Evolutionary conservation across 1,140 invertebrate species (phyloP).

Genomic region (Andrena cerasifolii): DNA sequence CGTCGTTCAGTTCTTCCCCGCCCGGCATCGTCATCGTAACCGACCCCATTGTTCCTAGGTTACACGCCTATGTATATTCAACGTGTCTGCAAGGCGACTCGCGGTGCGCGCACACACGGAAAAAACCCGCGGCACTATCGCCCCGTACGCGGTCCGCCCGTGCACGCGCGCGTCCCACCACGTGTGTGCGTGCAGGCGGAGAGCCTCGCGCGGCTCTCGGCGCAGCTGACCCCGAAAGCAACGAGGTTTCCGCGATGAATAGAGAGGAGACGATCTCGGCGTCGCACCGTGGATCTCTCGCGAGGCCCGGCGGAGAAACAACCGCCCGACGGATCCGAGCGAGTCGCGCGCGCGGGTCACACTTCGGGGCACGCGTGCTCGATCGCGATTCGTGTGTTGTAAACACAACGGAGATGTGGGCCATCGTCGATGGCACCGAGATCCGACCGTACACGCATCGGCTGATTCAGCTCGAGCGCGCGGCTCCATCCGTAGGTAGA

Average conservation of each 20-base stretch:
- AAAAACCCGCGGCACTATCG: conserved; percentile 4
- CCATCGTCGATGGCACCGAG: conserved; percentile 45
- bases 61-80: conserved; percentile 44
- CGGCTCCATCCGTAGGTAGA: conserved; percentile 2
- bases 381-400: conserved; percentile 52
- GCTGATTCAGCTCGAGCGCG: background rate
- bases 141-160: too few species aligned
- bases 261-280: background rate
- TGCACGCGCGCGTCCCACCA: conserved; percentile 31
- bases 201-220: conserved; percentile 4
- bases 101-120: background rate
- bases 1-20: conserved; percentile 3
- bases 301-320: background rate
- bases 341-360: background rate
- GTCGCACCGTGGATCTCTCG: background rate
- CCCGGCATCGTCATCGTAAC: conserved; percentile 21
- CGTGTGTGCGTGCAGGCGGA: background rate
- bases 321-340: background rate
- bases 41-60: conserved; percentile 51
- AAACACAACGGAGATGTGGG: conserved; percentile 49
- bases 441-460: background rate
- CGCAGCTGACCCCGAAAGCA: conserved; percentile 42
- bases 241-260: conserved; percentile 23
- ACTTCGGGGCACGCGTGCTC: conserved; percentile 18
- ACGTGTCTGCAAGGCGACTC: conserved; percentile 39